These are phyloP conservation scores for Oryzias celebensis DNA, from an alignment of 2,113 vertebrate genomes.

Conservation along the genomic window DNA sequence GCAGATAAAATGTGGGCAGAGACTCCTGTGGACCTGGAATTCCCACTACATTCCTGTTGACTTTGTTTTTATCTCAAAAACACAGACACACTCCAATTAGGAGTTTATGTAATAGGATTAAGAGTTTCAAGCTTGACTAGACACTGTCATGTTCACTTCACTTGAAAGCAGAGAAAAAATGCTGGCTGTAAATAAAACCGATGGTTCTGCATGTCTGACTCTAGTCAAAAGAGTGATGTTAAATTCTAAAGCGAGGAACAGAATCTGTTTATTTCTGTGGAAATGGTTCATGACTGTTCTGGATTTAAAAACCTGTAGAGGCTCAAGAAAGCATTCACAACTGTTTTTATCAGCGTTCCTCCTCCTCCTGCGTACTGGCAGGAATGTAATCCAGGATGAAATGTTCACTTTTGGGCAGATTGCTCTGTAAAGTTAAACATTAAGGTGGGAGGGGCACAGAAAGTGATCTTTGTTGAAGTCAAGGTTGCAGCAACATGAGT, in stretches of 20 bases:
- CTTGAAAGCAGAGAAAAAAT: neutral
- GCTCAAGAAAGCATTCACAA: too few relatives aligned
- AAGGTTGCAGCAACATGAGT: too few relatives aligned
- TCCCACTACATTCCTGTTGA: neutral
- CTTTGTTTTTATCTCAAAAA: neutral
- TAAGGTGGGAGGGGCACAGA: too few relatives aligned
- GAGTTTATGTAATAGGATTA: neutral
- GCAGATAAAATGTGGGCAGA: conserved; percentile 36
- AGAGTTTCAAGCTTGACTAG: neutral
- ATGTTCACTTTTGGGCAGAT: too few relatives aligned
- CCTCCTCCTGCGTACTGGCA: too few relatives aligned
- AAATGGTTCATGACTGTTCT: too few relatives aligned
- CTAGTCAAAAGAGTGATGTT: neutral
- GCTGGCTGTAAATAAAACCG: neutral
- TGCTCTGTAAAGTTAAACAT: too few relatives aligned
- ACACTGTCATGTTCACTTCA: neutral
- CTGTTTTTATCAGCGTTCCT: too few relatives aligned
- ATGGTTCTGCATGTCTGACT: neutral
- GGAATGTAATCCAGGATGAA: too few relatives aligned
- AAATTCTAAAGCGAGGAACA: neutral
- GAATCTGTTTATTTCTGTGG: too few relatives aligned
- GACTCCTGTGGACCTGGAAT: conserved; percentile 1
- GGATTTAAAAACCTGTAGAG: too few relatives aligned
- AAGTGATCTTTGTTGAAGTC: too few relatives aligned
- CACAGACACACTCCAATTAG: neutral